Evolutionary conservation across 1,140 invertebrate species (phyloP).

Genomic region (Listronotus oregonensis): DNA sequence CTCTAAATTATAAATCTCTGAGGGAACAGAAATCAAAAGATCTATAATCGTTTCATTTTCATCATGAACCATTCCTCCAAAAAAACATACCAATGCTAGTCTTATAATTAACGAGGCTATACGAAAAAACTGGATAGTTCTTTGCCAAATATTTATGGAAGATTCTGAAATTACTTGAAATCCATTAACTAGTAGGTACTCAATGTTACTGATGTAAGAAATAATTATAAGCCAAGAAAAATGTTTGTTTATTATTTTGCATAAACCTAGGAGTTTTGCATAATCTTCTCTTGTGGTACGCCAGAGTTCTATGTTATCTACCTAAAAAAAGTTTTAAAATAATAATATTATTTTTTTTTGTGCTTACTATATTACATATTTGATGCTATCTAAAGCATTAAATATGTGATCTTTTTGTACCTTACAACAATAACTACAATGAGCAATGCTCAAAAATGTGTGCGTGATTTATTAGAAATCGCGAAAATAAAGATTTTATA

Average conservation of each 20-base stretch:
- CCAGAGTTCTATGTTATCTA: not conserved
- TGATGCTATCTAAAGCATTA: too few species aligned
- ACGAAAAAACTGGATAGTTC: not conserved
- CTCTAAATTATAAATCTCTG: constrained; percentile 2
- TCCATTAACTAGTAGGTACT: not conserved
- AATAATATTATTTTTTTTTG: too few species aligned
- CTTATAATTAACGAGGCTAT: not conserved
- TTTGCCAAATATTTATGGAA: not conserved
- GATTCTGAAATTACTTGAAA: not conserved
- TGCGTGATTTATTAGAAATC: too few species aligned
- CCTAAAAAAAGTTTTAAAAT: not conserved
- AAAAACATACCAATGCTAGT: not conserved
- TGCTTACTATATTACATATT: too few species aligned
- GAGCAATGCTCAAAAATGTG: too few species aligned
- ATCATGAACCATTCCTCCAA: not conserved
- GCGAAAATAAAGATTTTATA: too few species aligned
- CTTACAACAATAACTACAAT: too few species aligned
- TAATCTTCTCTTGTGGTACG: constrained; percentile 5
- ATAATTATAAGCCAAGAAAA: constrained; percentile 3
- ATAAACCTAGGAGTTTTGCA: not conserved
- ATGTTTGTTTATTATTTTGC: not conserved
- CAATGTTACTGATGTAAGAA: not conserved
- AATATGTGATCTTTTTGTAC: too few species aligned
- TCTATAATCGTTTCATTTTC: constrained; percentile 4
- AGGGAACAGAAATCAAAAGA: not conserved